Evolutionary conservation across 2,113 vertebrate species (phyloP), one percentile per base, ranked within the genome.

Genomic region (Hippocampus barbouri): DNA sequence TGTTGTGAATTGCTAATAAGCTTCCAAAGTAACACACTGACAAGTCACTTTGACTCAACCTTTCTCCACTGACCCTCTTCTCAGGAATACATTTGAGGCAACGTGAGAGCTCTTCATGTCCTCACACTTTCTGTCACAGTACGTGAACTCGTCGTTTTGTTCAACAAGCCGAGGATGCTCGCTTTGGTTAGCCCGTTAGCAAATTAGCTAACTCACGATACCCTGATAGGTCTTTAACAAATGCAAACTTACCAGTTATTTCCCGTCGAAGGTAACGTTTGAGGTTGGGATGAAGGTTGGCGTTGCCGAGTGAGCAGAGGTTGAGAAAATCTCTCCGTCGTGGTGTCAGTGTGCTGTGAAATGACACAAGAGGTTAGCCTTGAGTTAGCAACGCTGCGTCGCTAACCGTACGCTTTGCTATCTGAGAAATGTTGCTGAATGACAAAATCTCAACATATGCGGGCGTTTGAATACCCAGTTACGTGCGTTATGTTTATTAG

Each of bases 1-100:
- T 83, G 87, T 90, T 92, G 91, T 88, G 86, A 92, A 90, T 82
- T 76, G 81, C 82, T 72, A 72, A 89, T 83, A 81, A 85, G 84
- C 27, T 34, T 79, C 25, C 57, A 62, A n/a, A n/a, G 8, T 49
- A 11, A 6, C 62, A 53, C 51, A 56, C 45, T 53, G 40, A 61
- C 1, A 60, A 60, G 14, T 57, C 43, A 38, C 8, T 25, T 56
- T n/a, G 60, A 14, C 67, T 18, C n/a, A 53, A 27, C 15, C 27
- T 8, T 61, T 27, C 45, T 43, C 63, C 34, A 66, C 67, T 27
- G 71, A 59, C 34, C 54, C 23, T 23, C 74, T 54, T 70, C n/a
- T 77, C 78, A 65, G 45, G 30, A 8, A 38, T 1, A 30, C 49
- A 59, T 45, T 10, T 76, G 72, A 77, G 79, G 77, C 1, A 21